Evolutionary conservation across 2,888 invertebrate genomes (phyloP).

Genomic region (Didymodactylos carnosus): DNA sequence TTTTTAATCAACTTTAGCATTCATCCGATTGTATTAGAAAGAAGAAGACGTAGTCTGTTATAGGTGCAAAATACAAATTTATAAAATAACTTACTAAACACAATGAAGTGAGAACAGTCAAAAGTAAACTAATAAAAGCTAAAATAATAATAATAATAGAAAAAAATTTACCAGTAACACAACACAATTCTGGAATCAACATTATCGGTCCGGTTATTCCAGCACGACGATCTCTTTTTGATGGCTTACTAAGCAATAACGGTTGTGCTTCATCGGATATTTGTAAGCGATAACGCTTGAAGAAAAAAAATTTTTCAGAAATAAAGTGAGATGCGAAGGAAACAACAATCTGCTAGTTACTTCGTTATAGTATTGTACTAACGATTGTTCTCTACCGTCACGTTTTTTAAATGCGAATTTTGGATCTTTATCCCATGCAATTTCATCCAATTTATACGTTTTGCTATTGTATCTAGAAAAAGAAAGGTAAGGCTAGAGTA

Average conservation of each 20-base stretch:
- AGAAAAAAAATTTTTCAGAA: slow-evolving; percentile 15
- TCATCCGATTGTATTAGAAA: too few relatives aligned
- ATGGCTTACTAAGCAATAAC: slow-evolving; percentile 39
- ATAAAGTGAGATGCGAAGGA: background rate
- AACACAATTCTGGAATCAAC: slow-evolving; percentile 8
- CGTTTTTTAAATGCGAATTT: background rate
- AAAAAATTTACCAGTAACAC: background rate
- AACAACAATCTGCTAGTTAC: background rate
- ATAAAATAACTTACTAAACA: too few relatives aligned
- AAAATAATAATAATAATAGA: background rate
- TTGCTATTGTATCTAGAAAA: background rate
- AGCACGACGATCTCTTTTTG: slow-evolving; percentile 19
- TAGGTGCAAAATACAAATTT: too few relatives aligned
- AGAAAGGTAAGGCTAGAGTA: background rate
- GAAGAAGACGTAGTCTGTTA: too few relatives aligned
- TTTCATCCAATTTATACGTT: background rate
- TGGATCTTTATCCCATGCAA: background rate
- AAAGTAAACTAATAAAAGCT: too few relatives aligned
- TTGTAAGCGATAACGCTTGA: slow-evolving; percentile 49
- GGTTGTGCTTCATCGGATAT: slow-evolving; percentile 47
- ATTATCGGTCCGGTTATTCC: slow-evolving; percentile 17
- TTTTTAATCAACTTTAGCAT: too few relatives aligned
- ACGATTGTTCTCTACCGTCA: background rate
- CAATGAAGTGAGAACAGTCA: background rate
- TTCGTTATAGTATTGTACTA: background rate